These are phyloP conservation scores for Chlamydotis undulata DNA, from an alignment of 2,113 vertebrate genomes.

Conservation along the genomic window DNA sequence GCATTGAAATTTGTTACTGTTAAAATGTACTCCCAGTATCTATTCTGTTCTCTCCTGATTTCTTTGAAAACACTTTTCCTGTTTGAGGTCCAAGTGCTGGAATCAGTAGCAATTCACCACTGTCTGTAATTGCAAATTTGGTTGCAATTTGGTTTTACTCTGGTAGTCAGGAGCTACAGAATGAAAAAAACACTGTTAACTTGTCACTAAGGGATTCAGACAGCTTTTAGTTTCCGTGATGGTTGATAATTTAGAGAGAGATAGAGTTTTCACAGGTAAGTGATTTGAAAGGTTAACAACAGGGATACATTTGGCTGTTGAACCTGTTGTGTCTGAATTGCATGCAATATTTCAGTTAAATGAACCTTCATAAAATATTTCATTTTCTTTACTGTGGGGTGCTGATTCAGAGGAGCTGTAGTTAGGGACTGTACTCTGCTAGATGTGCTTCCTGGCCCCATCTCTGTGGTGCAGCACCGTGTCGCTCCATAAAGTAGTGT, in stretches of 20 bases:
- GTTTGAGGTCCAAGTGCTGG: background rate
- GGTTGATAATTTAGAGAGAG: background rate
- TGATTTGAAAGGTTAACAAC: background rate
- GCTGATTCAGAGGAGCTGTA: background rate
- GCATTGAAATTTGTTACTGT: background rate
- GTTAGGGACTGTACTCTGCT: background rate
- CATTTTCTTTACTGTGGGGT: background rate
- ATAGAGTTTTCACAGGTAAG: background rate
- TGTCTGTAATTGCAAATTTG: background rate
- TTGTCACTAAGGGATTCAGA: background rate
- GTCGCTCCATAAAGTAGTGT: rapidly evolving
- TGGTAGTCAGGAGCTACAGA: background rate
- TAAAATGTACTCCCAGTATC: background rate
- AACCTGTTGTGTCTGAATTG: background rate
- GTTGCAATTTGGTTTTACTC: background rate
- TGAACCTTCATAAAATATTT: background rate
- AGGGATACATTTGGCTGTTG: background rate
- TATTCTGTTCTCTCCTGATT: background rate
- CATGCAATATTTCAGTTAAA: background rate
- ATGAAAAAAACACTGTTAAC: background rate
- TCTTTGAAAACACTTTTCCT: background rate
- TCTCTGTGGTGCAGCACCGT: background rate
- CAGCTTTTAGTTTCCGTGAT: background rate
- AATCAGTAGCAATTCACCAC: background rate
- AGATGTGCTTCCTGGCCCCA: background rate